A percentile compares a stretch with the other conserved stretches of the same genome.
Conservation (phyloP, 1,140 invertebrate genomes). For the Gerris buenoi region DNA sequence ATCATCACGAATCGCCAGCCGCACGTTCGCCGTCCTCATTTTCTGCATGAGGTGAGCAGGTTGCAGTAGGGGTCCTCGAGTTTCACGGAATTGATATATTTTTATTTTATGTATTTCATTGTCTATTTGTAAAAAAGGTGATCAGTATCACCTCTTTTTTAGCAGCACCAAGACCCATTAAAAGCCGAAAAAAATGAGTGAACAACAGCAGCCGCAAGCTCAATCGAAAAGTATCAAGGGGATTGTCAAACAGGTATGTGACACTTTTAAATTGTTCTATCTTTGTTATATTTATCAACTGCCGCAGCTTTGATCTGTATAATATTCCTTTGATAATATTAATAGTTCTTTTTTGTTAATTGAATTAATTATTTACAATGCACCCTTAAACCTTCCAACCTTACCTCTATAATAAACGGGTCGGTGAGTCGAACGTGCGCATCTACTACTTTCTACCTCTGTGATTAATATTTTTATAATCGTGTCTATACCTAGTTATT, state of each 20-base stretch:
- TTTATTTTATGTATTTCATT: not conserved
- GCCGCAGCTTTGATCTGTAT: too few relatives aligned
- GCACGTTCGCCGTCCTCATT: not conserved
- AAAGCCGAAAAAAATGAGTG: constrained; percentile 10
- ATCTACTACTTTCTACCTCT: too few relatives aligned
- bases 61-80: not conserved
- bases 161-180: not conserved
- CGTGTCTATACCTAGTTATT: too few relatives aligned
- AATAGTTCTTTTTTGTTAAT: too few relatives aligned
- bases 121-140: not conserved
- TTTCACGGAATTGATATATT: not conserved
- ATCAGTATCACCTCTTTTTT: constrained; percentile 2
- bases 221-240: not conserved
- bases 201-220: not conserved
- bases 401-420: too few relatives aligned
- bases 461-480: too few relatives aligned
- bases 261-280: too few relatives aligned
- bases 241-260: constrained; percentile 13
- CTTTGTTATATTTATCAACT: too few relatives aligned
- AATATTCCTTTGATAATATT: too few relatives aligned
- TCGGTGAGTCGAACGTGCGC: too few relatives aligned
- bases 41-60: constrained; percentile 8
- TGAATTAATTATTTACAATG: too few relatives aligned
- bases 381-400: too few relatives aligned
- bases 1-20: not conserved